Evolutionary conservation across 2,113 vertebrate species (phyloP), one percentile per base, ranked within the genome.

Genomic region (Syngnathus scovelli): DNA sequence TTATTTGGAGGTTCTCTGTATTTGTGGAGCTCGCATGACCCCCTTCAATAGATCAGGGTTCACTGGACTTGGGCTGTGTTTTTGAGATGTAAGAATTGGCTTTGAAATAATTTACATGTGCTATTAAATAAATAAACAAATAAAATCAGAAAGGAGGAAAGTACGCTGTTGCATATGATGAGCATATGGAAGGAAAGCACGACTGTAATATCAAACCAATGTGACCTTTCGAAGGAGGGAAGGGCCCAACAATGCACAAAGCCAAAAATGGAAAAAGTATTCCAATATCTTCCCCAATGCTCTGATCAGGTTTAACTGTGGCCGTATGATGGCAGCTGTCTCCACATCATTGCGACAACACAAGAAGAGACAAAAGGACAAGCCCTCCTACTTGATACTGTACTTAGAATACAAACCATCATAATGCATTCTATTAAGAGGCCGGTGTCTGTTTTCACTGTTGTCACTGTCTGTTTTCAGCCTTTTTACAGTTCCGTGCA

Each of bases 211-310:
- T 78, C 72, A 86, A 66, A 67, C 72, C 68, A 43, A 68, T 43
- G 68, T 86, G 83, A 77, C 85, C 78, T 87, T 90, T 79, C 88
- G 80, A 33, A 68, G 80, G 77, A 72, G 60, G 66, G 75, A 83
- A 91, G 92, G 87, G 78, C 81, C 83, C 77, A 90, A 91, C 1
- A 79, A 89, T 76, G 79, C 85, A 74, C 79, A 76, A 51, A 68
- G 76, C 89, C 89, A 89, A 92, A 93, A 90, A 93, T 90, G 92
- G 92, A 85, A 88, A 93, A 93, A 91, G 82, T 87, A 93, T 92
- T 91, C 90, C 68, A 74, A 84, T 85, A 71, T 33, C 72, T 80
- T 89, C 75, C 72, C 83, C 61, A 74, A 85, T 82, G 85, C 74
- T 51, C 68, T 64, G 83, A 89, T 89, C 84, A 89, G 81, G 83